Evolutionary conservation across 1,140 invertebrate species (phyloP).

Genomic region (Phocides pigmalion): DNA sequence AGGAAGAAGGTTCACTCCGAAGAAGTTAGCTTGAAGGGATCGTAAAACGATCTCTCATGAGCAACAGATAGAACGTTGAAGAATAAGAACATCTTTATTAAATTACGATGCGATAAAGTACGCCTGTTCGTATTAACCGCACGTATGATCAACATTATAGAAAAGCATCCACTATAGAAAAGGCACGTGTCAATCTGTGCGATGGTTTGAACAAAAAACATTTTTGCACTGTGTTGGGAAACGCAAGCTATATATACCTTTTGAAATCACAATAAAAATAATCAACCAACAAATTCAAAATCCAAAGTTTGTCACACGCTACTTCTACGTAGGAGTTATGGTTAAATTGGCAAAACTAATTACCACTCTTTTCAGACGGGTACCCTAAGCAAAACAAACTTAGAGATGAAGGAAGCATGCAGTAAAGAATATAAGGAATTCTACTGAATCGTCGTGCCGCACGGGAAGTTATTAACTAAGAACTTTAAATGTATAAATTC

Average conservation of each 20-base stretch:
- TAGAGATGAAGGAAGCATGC: slow-evolving; percentile 2
- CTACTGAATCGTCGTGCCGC: slow-evolving; percentile 10
- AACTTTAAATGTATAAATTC: slow-evolving; percentile 23
- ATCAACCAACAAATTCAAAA: too few species aligned
- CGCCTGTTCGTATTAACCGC: background rate
- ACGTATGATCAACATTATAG: background rate
- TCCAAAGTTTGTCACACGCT: too few species aligned
- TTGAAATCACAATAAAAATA: too few species aligned
- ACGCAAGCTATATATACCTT: too few species aligned
- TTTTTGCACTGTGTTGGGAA: too few species aligned
- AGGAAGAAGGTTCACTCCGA: slow-evolving; percentile 18
- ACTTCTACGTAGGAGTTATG: too few species aligned
- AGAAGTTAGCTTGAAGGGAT: slow-evolving; percentile 38
- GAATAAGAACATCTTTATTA: background rate
- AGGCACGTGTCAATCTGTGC: background rate
- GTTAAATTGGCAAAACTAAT: background rate
- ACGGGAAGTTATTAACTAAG: slow-evolving; percentile 20
- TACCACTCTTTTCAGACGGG: background rate
- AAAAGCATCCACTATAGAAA: background rate
- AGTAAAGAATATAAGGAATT: slow-evolving; percentile 10
- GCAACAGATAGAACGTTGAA: background rate
- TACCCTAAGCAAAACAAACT: background rate
- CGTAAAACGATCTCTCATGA: background rate
- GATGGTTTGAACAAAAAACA: background rate
- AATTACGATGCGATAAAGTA: background rate